phyloP scores from a whole-genome alignment of 2,113 vertebrate species.

The Coreoperca whiteheadi region DNA sequence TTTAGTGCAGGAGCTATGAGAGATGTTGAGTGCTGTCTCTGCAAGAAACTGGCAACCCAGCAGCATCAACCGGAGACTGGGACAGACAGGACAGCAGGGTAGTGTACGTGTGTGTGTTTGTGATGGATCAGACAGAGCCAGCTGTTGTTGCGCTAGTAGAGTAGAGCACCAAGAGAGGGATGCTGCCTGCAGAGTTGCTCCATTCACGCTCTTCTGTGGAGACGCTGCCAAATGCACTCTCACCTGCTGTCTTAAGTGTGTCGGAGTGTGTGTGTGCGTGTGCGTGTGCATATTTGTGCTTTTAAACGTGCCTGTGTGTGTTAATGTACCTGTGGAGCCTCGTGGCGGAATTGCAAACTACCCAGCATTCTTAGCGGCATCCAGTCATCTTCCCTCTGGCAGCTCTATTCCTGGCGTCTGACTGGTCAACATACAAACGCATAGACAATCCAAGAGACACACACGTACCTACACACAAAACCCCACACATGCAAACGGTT shows the following conservation, averaged over 20 bases:
- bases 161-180: conserved; percentile 18
- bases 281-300: neutral
- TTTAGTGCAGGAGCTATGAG: conserved; percentile 47
- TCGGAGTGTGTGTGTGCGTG: neutral
- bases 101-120: neutral
- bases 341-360: conserved; percentile 27
- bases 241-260: conserved; percentile 13
- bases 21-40: conserved; percentile 49
- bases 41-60: conserved; percentile 46
- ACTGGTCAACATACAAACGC: conserved; percentile 24
- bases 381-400: conserved; percentile 50
- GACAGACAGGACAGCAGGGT: conserved; percentile 38
- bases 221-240: conserved; percentile 30
- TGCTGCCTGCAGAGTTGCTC: conserved; percentile 40
- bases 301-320: neutral
- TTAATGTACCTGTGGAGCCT: conserved; percentile 48
- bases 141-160: conserved; percentile 53
- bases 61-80: conserved; percentile 20
- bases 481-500: neutral
- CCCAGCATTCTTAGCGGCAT: conserved; percentile 47
- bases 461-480: neutral
- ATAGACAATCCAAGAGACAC: neutral
- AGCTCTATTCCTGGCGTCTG: conserved; percentile 39
- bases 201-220: conserved; percentile 44
- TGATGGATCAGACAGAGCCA: conserved; percentile 34